Evolutionary conservation across 1,140 invertebrate species (phyloP).

Genomic region (Polypedilum vanderplanki): DNA sequence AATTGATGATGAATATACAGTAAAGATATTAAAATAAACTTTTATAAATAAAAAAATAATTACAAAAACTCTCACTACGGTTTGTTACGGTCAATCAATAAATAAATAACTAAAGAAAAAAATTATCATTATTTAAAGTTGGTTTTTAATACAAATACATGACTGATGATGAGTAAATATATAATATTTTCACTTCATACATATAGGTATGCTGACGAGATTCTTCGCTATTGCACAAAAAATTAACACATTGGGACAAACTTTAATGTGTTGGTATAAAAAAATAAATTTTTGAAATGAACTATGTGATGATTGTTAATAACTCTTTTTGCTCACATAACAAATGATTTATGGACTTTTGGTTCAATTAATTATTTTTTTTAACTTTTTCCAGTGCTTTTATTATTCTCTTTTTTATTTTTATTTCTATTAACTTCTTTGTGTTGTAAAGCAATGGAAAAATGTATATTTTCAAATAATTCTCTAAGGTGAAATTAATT

Average conservation of each 20-base stretch:
- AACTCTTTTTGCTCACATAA: neutral
- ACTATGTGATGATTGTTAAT: neutral
- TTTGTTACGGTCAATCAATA: conserved; percentile 30
- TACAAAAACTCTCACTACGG: too few species aligned
- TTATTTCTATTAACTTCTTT: neutral
- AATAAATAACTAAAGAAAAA: neutral
- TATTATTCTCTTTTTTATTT: neutral
- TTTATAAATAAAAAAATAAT: too few species aligned
- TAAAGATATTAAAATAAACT: too few species aligned
- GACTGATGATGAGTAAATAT: neutral
- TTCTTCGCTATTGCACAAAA: neutral
- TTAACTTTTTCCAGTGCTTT: neutral
- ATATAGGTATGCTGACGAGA: neutral
- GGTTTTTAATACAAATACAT: neutral
- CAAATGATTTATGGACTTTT: neutral
- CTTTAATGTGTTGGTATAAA: neutral
- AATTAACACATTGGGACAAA: neutral
- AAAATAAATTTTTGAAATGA: neutral
- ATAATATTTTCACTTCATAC: neutral
- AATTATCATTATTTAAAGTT: neutral
- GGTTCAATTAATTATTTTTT: conserved; percentile 20
- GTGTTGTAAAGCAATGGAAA: neutral
- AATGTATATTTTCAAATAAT: neutral
- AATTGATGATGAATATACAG: conserved; percentile 29
- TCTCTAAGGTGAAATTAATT: neutral